Percentiles rank a stretch among this genome's conserved stretches.
Evolutionary conservation across 1,140 invertebrate species (phyloP).

Genomic region (Drosophila ohnishii): DNA sequence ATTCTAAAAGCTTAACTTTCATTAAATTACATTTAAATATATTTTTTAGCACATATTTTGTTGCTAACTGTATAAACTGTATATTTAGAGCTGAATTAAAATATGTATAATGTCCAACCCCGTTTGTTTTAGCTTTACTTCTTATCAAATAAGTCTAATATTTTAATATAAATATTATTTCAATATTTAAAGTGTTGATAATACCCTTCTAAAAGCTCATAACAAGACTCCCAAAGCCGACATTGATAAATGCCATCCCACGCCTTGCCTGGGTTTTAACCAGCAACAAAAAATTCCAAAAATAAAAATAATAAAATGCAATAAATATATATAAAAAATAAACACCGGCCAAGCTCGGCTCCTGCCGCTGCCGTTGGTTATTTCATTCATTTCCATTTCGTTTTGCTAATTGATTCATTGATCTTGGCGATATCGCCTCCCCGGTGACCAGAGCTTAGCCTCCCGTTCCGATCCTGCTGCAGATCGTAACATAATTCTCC

Average conservation of each 20-base stretch:
- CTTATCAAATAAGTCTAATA: neutral
- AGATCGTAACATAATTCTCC: constrained; percentile 76
- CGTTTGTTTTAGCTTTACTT: neutral
- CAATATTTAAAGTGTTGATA: neutral
- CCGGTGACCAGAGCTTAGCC: constrained; percentile 40
- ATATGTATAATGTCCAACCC: too few relatives aligned
- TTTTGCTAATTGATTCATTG: constrained; percentile 81
- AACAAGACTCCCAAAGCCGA: constrained; percentile 43
- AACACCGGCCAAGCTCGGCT: constrained; percentile 20
- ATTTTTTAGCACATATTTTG: too few relatives aligned
- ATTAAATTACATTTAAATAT: too few relatives aligned
- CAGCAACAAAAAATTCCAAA: neutral
- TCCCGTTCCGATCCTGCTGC: constrained; percentile 19
- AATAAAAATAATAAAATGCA: neutral
- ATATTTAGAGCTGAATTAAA: too few relatives aligned
- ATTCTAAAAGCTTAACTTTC: too few relatives aligned
- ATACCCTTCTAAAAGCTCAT: constrained; percentile 10
- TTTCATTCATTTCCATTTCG: constrained; percentile 77
- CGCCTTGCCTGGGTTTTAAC: constrained; percentile 51
- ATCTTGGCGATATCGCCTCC: constrained; percentile 71
- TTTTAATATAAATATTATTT: neutral
- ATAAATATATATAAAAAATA: constrained; percentile 16
- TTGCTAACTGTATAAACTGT: too few relatives aligned
- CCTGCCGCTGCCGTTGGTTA: constrained; percentile 36
- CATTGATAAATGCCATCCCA: constrained; percentile 81